These are phyloP conservation scores for Himalopsyche kuldschensis DNA, from an alignment of 2,888 invertebrate species.

Conservation along the genomic window DNA sequence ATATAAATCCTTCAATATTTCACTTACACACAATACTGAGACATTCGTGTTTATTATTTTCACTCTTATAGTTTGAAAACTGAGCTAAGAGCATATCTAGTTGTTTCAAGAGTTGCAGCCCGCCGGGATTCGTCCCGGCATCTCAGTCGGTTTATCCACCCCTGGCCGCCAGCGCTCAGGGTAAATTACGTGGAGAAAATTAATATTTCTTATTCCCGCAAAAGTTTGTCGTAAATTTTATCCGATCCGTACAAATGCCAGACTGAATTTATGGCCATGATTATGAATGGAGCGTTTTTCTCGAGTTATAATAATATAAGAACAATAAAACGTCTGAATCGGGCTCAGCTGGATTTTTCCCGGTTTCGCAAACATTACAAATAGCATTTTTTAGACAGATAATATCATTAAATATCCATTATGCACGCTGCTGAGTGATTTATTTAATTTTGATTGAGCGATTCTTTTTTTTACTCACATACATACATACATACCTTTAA, in stretches of 20 bases:
- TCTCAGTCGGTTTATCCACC: not conserved
- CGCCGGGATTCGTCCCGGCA: not conserved
- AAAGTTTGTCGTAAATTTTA: constrained; percentile 37
- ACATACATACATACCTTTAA: too few species aligned
- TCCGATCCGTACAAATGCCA: constrained; percentile 37
- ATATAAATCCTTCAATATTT: too few species aligned
- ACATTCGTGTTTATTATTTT: too few species aligned
- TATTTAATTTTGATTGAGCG: not conserved
- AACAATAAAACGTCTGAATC: not conserved
- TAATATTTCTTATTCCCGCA: constrained; percentile 36
- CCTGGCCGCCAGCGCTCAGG: constrained; percentile 9
- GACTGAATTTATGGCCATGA: constrained; percentile 35
- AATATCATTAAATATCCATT: not conserved
- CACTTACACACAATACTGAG: too few species aligned
- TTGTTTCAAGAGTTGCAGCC: too few species aligned
- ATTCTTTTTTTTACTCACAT: not conserved
- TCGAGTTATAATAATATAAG: not conserved
- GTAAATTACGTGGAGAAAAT: constrained; percentile 38
- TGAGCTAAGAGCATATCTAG: too few species aligned
- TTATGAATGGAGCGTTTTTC: constrained; percentile 31
- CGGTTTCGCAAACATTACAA: not conserved
- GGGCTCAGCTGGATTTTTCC: not conserved
- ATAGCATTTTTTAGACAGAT: not conserved
- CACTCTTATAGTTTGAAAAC: too few species aligned
- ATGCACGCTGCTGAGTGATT: not conserved